These are phyloP conservation scores for Chloroceryle aenea DNA, from an alignment of 2,113 vertebrate genomes.

Conservation along the genomic window DNA sequence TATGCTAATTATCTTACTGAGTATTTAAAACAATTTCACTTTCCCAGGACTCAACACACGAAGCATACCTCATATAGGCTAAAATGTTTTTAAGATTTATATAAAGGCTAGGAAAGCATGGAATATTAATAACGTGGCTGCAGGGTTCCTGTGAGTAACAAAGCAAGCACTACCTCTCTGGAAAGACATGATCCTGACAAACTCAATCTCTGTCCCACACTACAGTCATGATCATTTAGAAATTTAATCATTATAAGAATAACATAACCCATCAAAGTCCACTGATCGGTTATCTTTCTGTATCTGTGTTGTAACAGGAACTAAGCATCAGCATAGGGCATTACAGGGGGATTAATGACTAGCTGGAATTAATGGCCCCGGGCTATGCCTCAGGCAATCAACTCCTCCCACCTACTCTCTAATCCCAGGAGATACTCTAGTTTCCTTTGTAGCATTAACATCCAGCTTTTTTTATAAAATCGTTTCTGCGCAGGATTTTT, in stretches of 20 bases:
- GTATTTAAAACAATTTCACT: neutral
- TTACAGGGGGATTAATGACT: slow-evolving; percentile 48
- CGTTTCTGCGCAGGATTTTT: neutral
- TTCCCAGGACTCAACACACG: neutral
- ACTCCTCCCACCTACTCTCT: slow-evolving; percentile 27
- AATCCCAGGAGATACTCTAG: slow-evolving; percentile 31
- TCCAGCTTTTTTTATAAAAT: slow-evolving; percentile 5
- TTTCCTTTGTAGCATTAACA: neutral
- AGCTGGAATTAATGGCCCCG: slow-evolving; percentile 11
- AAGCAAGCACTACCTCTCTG: neutral
- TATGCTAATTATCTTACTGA: neutral
- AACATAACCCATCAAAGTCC: neutral
- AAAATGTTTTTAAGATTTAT: neutral
- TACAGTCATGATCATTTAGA: neutral
- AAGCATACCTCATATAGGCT: neutral
- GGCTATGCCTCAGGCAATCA: slow-evolving; percentile 20
- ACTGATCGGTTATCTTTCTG: neutral
- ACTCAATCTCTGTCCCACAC: neutral
- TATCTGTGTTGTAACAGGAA: neutral
- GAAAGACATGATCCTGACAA: neutral
- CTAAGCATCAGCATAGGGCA: slow-evolving; percentile 8
- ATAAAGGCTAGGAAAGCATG: neutral
- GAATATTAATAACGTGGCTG: neutral
- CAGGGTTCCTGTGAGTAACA: neutral
- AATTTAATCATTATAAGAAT: neutral